Base-by-base conservation (phyloP, 2,797 vertebrate genomes). In the Cygnus olor region DNA sequence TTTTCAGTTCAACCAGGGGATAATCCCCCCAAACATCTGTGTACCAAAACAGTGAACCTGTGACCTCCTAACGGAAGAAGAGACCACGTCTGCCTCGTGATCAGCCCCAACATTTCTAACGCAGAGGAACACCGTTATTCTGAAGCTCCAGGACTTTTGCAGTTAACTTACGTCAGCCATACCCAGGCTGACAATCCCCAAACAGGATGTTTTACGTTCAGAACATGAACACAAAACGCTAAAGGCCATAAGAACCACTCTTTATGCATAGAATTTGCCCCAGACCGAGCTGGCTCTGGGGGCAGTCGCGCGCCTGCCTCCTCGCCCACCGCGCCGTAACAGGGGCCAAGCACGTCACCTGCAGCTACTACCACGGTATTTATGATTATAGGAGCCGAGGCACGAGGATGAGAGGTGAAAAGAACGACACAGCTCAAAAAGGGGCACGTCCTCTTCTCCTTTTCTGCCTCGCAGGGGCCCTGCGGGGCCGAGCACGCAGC, bases 291-390 rank as follows among this genome's bases (percentile, higher is more conserved):
- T 19, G 19, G 1, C 11, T n/a, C 21, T 22, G 4, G 56, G 30
- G 53, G 45, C 12, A 3, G 7, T 11, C 11, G 34, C 6, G 21
- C 19, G 16, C 5, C 25, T 15, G 40, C 30, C 22, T 32, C 49
- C 38, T 21, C 18, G 38, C 15, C 22, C 12, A 18, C 14, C 4
- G 9, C 0, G 7, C 1, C 47, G 60, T 2, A 47, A 2, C 9
- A 0, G 25, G 57, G 36, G 24, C 70, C 4, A 4, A 30, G 4
- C n/a, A 58, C 45, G 19, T 2, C 77, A 61, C 40, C 73, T 42
- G 11, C 10, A 74, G 20, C 2, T 57, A 65, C 60, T 51, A 25
- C 9, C 66, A 13, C 21, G 12, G 11, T 18, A 10, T 54, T 36
- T 36, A 49, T 1, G 16, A 24, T 49, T 14, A 24, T 5, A 13